Base-by-base conservation (phyloP, 1,140 invertebrate genomes). In the Conus ventricosus region DNA sequence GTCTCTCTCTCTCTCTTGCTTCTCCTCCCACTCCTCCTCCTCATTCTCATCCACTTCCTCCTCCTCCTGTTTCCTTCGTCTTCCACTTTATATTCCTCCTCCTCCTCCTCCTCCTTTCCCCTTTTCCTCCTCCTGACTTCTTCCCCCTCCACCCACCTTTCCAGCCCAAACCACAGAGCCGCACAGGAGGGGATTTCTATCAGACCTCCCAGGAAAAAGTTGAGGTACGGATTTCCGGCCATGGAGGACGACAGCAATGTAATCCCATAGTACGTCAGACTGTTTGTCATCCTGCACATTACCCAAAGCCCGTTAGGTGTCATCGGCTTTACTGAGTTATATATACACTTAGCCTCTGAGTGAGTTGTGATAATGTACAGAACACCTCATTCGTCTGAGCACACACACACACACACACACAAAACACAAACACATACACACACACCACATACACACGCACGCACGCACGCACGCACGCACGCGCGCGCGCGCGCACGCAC, bases 181-280 rank as follows among this genome's bases (percentile, higher is more conserved):
- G 91, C 20, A 67, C 76, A 88, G 25, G 91, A 89, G 2, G 90
- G 89, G 54, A 92, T 63, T 83, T 94, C 93, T 17, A 91, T 88
- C 5, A 91, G 55, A 10, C 90, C 92, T 15, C 90, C 89, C 25
- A 93, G 76, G 76, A 91, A 90, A 78, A 91, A 92, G 82, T 91
- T 94, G 20, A 94, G 51, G 86, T 91, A 93, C n/a, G 90, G 88
- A 85, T 92, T 88, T 4, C 92, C 92, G 80, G 89, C 85, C 39
- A 93, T 71, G 11, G 88, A 86, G 25, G 87, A 84, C 23, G 92
- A 91, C 25, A 92, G 89, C 15, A 93, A 85, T 67, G 89, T 91
- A 60, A 94, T 55, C 5, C 92, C 92, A 75, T 91, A 93, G 85
- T 94, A 94, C 17, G 92, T 91, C 20, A 94, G 84, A 60, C 90